Evolutionary conservation across 2,797 vertebrate species (phyloP).

Genomic region (Lagodon rhomboides): DNA sequence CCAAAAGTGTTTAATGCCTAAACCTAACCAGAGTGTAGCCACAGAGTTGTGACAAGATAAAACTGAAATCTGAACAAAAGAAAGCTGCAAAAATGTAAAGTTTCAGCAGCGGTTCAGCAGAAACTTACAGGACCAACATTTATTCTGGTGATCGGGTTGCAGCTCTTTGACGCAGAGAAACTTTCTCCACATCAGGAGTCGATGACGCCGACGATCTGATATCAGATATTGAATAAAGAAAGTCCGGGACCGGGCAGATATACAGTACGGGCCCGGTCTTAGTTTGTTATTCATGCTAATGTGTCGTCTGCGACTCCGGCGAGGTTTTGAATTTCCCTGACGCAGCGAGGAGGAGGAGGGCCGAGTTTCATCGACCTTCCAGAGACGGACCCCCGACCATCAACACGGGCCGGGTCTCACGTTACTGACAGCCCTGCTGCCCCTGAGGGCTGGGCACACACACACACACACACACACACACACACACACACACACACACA

Average conservation of each 20-base stretch:
- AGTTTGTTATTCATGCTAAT: not conserved
- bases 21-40: too few species aligned
- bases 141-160: too few species aligned
- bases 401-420: not conserved
- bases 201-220: not conserved
- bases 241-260: not conserved
- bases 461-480: constrained; percentile 7
- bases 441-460: not conserved
- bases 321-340: constrained; percentile 27
- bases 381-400: not conserved
- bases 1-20: too few species aligned
- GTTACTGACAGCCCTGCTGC: constrained; percentile 10
- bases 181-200: not conserved
- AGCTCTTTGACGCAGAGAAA: not conserved
- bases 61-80: too few species aligned
- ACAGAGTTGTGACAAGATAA: too few species aligned
- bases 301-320: not conserved
- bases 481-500: constrained; percentile 8
- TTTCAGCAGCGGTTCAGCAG: not conserved
- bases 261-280: too few species aligned
- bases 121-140: too few species aligned
- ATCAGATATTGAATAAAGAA: not conserved
- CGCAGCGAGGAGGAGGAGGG: constrained; percentile 9
- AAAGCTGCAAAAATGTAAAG: too few species aligned
- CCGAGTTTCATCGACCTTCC: constrained; percentile 4